Base-by-base conservation (phyloP, 2,113 vertebrate genomes). In the Fregata magnificens region DNA sequence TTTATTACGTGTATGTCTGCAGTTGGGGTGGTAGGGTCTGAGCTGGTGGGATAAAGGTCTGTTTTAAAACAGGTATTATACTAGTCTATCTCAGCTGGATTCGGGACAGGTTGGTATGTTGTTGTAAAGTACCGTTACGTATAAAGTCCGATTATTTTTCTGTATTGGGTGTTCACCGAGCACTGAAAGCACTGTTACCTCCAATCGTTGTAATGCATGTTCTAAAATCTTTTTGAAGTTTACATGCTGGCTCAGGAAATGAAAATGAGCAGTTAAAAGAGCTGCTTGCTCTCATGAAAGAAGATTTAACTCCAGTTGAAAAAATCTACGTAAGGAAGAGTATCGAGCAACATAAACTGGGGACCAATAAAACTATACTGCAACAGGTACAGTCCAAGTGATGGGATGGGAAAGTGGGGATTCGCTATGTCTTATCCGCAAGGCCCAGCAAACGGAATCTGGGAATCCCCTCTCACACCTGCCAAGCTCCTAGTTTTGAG, bases 341-440 rank as follows among this genome's bases (percentile, higher is more conserved):
- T 34, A 98, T 99, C 38, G 98, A 99, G 77, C 98, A 98, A 56
- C 98, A 99, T 63, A 98, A 98, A 53, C 95, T 98, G 94, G 98
- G 98, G 34, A 98, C 98, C 90, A 99, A 98, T 47, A 98, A 98
- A 94, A 89, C 92, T 5, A 56, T 98, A 49, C 92, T 99, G 61
- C 97, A 97, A 82, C 97, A 99, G 98, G 98, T 99, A 97, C 38
- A 40, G 58, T 40, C 90, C 5, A 29, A 52, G 31, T 9, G 24
- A 13, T 5, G 19, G 45, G 52, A 58, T 40, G 52, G 85, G 47
- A 19, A 70, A 31, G 36, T 10, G 34, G 26, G 25, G 32, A 40
- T 80, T 93, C 1, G 0, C 44, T 44, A 1, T 22, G n/a, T 16
- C 9, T 34, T 38, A 36, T 10, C 63, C 45, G 18, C 36, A 20